Conservation (phyloP, 2,113 vertebrate genomes). For the Sarotherodon lohbergeri region DNA sequence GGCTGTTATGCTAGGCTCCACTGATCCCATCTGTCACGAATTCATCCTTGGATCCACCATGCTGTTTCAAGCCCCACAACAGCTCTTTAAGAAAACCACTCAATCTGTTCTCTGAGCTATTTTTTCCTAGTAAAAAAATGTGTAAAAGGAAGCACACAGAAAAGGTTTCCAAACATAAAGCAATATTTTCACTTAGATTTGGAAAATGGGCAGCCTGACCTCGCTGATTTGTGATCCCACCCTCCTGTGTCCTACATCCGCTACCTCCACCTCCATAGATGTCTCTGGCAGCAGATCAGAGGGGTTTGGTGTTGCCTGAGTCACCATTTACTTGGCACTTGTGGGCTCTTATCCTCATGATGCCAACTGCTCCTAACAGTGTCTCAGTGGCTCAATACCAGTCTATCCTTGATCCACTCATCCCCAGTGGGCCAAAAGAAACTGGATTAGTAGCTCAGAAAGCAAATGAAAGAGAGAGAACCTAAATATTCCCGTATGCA, state of each 20-base stretch:
- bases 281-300: conserved; percentile 38
- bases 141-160: background rate
- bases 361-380: background rate
- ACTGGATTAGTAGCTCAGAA: conserved; percentile 50
- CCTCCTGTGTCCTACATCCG: background rate
- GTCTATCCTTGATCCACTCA: conserved; percentile 25
- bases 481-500: background rate
- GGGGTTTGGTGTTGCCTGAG: background rate
- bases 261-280: background rate
- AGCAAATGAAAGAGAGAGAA: background rate
- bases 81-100: conserved; percentile 55
- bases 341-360: background rate
- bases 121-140: background rate
- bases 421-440: conserved; percentile 27
- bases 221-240: background rate
- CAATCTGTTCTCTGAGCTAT: conserved; percentile 59
- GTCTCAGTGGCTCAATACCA: conserved; percentile 8
- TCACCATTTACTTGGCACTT: conserved; percentile 21
- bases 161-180: background rate
- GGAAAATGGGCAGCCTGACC: background rate
- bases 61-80: conserved; percentile 37
- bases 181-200: background rate
- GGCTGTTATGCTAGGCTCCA: conserved; percentile 26
- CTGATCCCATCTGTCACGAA: conserved; percentile 62
- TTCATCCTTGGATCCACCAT: conserved; percentile 41